Base-by-base conservation (phyloP, 1,140 invertebrate species). In the Trichonephila clavata region DNA sequence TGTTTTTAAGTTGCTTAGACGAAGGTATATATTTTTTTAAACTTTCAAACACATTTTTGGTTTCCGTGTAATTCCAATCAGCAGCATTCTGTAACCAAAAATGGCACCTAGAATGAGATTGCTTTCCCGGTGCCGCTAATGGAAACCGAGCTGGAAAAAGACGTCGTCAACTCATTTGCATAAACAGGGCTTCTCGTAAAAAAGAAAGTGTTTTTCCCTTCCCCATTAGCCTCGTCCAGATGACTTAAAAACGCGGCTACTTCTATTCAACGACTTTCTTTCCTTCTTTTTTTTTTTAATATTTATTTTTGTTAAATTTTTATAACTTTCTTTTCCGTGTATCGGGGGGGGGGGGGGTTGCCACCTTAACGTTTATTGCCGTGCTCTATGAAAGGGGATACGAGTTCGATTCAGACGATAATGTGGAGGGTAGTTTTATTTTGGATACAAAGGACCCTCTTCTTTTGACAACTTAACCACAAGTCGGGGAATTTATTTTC, bases 161-260 rank as follows among this genome's bases (percentile, higher is more conserved):
- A 93, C 83, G 71, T 87, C 92, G 92, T 93, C 92, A 93, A 59
- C 92, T 93, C 86, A 93, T 93, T 93, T 93, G 71, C 92, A 93
- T 93, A 93, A 93, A 93, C 92, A 93, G 84, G 86, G 92, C 63
- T 88, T 88, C 84, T 93, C 77, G 8, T 87, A 59, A 87, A 88
- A 88, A 93, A 86, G 68, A 88, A 93, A 93, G 65, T 87, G 84
- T 87, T 93, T 88, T 93, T 81, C 80, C 68, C 84, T 61, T 88
- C 32, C 92, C 92, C 92, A 87, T 92, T 92, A 92, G 91, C 71
- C 27, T 27, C 61, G 65, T 87, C 84, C 59, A 87, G 86, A 88
- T 81, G 92, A 93, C 86, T 93, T 88, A 93, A 93, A 93, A 93
- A 93, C 86, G 92, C 92, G 84, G 92, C 92, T 65, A 93, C 91